These are phyloP conservation scores for Drosophila prostipennis DNA, from an alignment of 2,888 invertebrate genomes.

Conservation along the genomic window DNA sequence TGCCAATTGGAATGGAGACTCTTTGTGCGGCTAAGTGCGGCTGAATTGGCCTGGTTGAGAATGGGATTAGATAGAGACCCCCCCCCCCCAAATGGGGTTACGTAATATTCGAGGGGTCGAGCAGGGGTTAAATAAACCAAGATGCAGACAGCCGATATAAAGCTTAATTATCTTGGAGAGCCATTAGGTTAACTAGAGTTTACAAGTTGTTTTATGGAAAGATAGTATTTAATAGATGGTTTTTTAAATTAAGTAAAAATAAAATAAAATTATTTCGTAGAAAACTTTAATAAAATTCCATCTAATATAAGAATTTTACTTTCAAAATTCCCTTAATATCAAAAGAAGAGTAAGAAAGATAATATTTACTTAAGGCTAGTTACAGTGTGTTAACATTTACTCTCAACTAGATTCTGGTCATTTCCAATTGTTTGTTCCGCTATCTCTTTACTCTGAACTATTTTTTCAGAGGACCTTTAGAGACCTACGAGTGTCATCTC, in stretches of 20 bases:
- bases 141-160: neutral
- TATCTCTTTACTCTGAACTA: no score
- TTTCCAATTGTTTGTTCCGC: neutral
- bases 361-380: neutral
- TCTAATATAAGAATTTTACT: neutral
- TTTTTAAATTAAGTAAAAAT: neutral
- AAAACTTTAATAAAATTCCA: no score
- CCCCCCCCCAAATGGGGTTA: neutral
- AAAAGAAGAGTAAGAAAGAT: neutral
- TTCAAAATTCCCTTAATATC: neutral
- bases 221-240: neutral
- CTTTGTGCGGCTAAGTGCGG: conserved; percentile 19
- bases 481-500: conserved; percentile 2
- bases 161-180: neutral
- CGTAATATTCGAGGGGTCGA: neutral
- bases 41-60: neutral
- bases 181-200: neutral
- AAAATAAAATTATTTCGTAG: neutral
- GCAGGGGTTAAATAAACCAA: conserved; percentile 2
- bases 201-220: neutral
- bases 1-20: conserved; percentile 31
- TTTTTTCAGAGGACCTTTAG: neutral
- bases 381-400: neutral
- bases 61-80: neutral
- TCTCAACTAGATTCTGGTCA: neutral